Evolutionary conservation across 2,113 vertebrate genomes (phyloP).

Genomic region (Carassius carassius): DNA sequence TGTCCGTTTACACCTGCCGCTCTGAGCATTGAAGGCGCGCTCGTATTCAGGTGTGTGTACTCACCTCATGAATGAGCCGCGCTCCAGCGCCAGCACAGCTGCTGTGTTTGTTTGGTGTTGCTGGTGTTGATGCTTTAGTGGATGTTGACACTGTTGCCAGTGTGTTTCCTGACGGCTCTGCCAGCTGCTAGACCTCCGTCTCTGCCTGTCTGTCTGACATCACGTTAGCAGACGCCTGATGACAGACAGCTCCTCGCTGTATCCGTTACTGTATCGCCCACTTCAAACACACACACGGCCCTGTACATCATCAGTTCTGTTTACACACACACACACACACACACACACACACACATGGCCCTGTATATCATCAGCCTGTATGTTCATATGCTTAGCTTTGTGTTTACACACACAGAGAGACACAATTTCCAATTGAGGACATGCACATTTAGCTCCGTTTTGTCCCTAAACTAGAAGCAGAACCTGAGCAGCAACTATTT

Average conservation of each 20-base stretch:
- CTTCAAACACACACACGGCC: conserved; percentile 74
- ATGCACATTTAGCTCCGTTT: background rate
- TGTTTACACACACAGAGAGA: conserved; percentile 5
- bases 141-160: conserved; percentile 82
- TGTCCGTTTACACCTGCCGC: conserved; percentile 32
- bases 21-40: conserved; percentile 34
- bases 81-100: conserved; percentile 73
- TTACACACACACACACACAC: too few relatives aligned
- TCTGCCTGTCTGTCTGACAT: conserved; percentile 77
- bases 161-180: conserved; percentile 82
- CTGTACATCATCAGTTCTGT: background rate
- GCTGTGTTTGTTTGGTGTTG: conserved; percentile 64
- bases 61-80: conserved; percentile 73
- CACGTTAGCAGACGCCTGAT: conserved; percentile 69
- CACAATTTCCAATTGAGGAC: background rate
- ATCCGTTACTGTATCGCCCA: conserved; percentile 74
- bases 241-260: conserved; percentile 88
- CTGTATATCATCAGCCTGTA: too few relatives aligned
- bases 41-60: conserved; percentile 65
- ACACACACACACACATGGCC: background rate
- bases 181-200: conserved; percentile 80
- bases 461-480: background rate
- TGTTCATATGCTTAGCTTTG: too few relatives aligned
- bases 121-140: conserved; percentile 66
- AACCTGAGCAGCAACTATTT: background rate